Evolutionary conservation across 2,888 invertebrate species (phyloP).

Genomic region (Cybosia mesomella): DNA sequence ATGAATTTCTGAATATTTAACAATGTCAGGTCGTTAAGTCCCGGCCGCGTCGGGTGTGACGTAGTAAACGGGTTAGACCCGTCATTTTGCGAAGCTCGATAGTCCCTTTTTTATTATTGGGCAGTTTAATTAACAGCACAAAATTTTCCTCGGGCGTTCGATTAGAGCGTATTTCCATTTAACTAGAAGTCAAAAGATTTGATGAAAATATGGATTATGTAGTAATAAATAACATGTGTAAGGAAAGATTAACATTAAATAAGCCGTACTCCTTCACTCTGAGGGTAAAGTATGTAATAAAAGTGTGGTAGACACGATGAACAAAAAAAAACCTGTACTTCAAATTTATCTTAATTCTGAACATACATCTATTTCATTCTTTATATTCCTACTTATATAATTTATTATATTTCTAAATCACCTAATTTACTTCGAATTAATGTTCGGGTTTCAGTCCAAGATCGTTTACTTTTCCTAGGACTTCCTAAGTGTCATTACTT

Average conservation of each 20-base stretch:
- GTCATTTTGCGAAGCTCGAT: conserved; percentile 13
- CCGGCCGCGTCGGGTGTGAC: conserved; percentile 15
- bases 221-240: neutral
- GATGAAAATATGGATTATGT: conserved; percentile 1
- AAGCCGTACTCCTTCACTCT: neutral
- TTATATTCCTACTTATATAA: too few species aligned
- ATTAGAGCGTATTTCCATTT: conserved; percentile 5
- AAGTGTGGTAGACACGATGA: neutral
- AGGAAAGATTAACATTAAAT: neutral
- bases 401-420: too few species aligned
- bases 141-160: conserved; percentile 12
- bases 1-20: conserved; percentile 42
- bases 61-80: conserved; percentile 20
- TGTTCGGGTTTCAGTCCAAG: too few species aligned
- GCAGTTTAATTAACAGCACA: conserved; percentile 16
- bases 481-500: too few species aligned
- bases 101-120: conserved; percentile 17
- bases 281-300: neutral
- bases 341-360: too few species aligned
- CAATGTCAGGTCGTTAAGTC: conserved; percentile 22
- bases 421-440: too few species aligned
- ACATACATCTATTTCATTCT: too few species aligned
- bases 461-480: too few species aligned
- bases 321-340: too few species aligned
- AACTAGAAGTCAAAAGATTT: neutral